Base-by-base conservation (phyloP, 1,140 invertebrate genomes). In the Parapsyche elsis region DNA sequence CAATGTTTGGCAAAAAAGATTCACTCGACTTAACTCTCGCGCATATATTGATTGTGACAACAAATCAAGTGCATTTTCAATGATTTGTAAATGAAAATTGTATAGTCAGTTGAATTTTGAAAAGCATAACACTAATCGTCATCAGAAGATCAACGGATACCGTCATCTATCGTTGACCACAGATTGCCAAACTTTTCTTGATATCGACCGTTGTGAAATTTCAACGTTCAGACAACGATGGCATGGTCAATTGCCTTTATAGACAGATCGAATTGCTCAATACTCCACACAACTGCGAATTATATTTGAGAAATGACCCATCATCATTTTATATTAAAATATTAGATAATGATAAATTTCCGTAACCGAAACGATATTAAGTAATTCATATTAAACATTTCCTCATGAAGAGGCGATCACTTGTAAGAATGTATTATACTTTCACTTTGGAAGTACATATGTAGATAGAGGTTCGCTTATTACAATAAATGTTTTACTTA, bases 171-270 rank as follows among this genome's bases (percentile, higher is more conserved):
- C 71, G 71, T 53, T 23, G 71, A 23, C 45, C 26, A 44, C 9
- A n/a, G 70, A 70, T 71, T 71, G 70, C 70, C 70, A 71, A 74
- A 74, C 12, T 74, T 53, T 74, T 12, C 24, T 30, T 1, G 67
- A 71, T 61, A 53, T 67, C 61, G 21, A 21, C 61, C 24, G 16
- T 71, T 71, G 67, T n/a, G 24, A 71, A 71, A 71, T 24, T 1
- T 57, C 10, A 21, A 4, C 53, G 19, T 57, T 16, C n/a, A 26
- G 12, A 53, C 12, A 14, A 30, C 67, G 23, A 38, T 5, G 21
- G 24, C 1, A 67, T 24, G 67, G 16, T 30, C 67, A 71, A 71
- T 71, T 71, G 67, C 24, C 67, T 71, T 71, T 30, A 30, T 71
- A 71, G 26, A 71, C 67, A 71, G 10, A 71, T 71, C 26, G 5